Evolutionary conservation across 2,888 invertebrate genomes (phyloP).

Genomic region (Phortica okadai): DNA sequence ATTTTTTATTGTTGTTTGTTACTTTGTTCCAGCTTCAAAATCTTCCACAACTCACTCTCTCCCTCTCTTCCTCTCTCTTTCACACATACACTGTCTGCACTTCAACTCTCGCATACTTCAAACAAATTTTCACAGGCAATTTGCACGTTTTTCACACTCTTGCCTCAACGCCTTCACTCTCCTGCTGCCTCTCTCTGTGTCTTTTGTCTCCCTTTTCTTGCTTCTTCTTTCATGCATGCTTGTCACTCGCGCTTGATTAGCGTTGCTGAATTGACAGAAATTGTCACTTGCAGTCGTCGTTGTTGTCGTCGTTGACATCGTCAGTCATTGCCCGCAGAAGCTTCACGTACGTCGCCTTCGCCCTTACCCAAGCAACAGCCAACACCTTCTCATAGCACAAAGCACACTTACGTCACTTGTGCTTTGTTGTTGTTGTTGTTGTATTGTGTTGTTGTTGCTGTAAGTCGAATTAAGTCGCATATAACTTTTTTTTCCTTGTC

Average conservation of each 20-base stretch:
- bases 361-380: neutral
- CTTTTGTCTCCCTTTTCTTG: slow-evolving; percentile 34
- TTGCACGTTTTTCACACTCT: neutral
- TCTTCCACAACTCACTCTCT: neutral
- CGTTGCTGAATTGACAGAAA: slow-evolving; percentile 67
- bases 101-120: neutral
- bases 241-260: slow-evolving; percentile 61
- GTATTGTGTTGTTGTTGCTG: slow-evolving; percentile 37
- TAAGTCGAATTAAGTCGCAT: slow-evolving; percentile 50
- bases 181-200: neutral
- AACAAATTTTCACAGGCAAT: neutral
- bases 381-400: slow-evolving; percentile 43
- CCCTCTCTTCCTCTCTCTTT: neutral
- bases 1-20: too few species aligned
- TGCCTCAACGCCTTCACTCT: neutral
- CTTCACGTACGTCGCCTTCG: neutral
- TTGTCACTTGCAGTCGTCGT: slow-evolving; percentile 53
- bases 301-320: slow-evolving; percentile 26
- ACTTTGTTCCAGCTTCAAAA: too few species aligned
- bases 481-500: slow-evolving; percentile 15
- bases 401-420: slow-evolving; percentile 61
- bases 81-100: slow-evolving; percentile 25
- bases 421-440: neutral
- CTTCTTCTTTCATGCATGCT: slow-evolving; percentile 50
- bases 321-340: neutral